Conservation (phyloP, 2,888 invertebrate genomes). For the Latrodectus elegans region DNA sequence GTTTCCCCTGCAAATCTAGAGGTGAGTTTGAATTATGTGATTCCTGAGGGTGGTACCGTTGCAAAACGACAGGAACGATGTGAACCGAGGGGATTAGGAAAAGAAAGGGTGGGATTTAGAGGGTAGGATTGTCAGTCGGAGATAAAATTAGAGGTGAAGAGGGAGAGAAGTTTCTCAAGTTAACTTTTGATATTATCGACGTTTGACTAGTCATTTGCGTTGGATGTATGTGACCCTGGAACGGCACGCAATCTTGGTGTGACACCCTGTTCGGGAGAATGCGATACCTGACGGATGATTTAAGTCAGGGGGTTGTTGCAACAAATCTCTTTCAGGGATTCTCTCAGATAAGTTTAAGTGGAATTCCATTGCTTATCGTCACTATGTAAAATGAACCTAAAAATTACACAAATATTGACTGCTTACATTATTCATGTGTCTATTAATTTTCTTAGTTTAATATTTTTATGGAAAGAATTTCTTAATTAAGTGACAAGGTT, state of each 20-base stretch:
- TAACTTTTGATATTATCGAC: not conserved
- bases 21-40: constrained; percentile 37
- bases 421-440: no score
- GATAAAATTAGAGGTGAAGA: constrained; percentile 21
- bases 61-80: not conserved
- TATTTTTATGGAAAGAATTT: no score
- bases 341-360: no score
- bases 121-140: constrained; percentile 23
- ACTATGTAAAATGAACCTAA: no score
- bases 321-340: no score
- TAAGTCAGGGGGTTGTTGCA: no score
- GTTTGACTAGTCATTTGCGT: not conserved
- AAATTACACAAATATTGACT: no score
- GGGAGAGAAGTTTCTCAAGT: constrained; percentile 3
- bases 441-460: no score
- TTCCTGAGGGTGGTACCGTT: constrained; percentile 30
- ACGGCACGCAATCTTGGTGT: not conserved
- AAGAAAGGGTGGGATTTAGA: constrained; percentile 35
- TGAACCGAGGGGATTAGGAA: constrained; percentile 32
- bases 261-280: not conserved
- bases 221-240: not conserved
- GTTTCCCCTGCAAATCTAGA: not conserved
- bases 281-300: no score
- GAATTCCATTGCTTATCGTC: no score
- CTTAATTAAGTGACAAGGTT: no score